Conservation (phyloP, 2,888 invertebrate genomes). For the Dasysyrphus albostriatus region DNA sequence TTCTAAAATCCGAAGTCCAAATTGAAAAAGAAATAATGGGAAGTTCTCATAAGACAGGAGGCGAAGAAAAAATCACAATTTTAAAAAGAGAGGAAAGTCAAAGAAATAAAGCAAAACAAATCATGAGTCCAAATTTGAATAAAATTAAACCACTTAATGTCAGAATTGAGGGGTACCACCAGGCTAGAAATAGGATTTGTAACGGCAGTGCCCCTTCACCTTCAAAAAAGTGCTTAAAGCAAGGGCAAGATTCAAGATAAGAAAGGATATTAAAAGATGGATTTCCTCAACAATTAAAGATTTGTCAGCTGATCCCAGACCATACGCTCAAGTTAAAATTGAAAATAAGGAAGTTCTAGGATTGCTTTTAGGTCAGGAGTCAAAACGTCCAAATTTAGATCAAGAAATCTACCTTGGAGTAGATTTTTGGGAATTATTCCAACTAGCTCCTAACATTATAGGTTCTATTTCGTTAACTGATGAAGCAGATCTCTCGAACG, state of each 20-base stretch:
- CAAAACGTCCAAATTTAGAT: not conserved
- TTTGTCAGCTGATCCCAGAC: not conserved
- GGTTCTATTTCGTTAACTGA: not conserved
- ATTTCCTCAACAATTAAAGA: not conserved
- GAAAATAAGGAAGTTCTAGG: not conserved
- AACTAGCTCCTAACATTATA: constrained; percentile 6
- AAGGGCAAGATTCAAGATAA: not conserved
- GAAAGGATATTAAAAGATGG: not conserved
- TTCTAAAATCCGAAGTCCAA: not conserved
- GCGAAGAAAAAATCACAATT: not conserved
- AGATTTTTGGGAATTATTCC: constrained; percentile 34
- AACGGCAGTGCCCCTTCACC: not conserved
- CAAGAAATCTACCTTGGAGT: constrained; percentile 14
- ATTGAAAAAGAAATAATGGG: not conserved
- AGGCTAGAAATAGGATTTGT: not conserved
- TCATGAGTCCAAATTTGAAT: not conserved
- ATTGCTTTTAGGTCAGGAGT: not conserved
- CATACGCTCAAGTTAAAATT: not conserved
- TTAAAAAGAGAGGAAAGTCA: not conserved
- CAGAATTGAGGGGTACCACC: not conserved
- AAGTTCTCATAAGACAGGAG: not conserved
- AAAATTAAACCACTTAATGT: not conserved
- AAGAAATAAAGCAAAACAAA: too few relatives aligned
- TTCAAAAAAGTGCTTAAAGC: not conserved
- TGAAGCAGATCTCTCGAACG: too few relatives aligned